Base-by-base conservation (phyloP, 2,113 vertebrate genomes). In the Tetrax tetrax region DNA sequence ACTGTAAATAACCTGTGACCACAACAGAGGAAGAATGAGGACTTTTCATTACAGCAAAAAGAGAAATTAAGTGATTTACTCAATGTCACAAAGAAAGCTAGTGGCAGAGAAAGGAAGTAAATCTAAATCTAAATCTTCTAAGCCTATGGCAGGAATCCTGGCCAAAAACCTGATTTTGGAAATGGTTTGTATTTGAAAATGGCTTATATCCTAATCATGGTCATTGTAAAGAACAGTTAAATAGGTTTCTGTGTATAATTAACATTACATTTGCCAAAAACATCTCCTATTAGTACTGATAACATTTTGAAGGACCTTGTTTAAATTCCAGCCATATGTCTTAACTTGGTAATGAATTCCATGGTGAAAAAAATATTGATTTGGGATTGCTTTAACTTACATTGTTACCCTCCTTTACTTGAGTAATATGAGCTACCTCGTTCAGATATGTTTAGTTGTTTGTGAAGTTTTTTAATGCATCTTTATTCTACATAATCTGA, bases 261-360 rank as follows among this genome's bases (percentile, higher is more conserved):
- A 50, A 18, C 23, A 20, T 43, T 85, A 16, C 15, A 28, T 45
- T 94, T 80, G 54, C 66, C 87, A 95, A 85, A 71, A 87, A 66
- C 54, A 57, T 87, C 37, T 80, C 66, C 72, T 78, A 0, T 56
- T 76, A 85, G 72, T 87, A 54, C 53, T 82, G 87, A 84, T 68
- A 91, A 71, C 9, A 79, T 87, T 93, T 75, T 69, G 21, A 94
- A 94, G 28, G 41, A 83, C 81, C 17, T 94, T 0, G 0, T 82
- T 94, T 88, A 77, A 90, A 93, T 93, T 93, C 57, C 59, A 85
- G 27, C 43, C 89, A 74, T 91, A 83, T 91, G n/a, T 83, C 70
- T 95, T 85, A 89, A 79, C 61, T 71, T 90, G 45, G 29, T 76
- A 93, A 89, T 80, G n/a, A 91, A 93, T 88, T 93, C 54, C 37